Percentiles rank a stretch among this genome's conserved stretches.
phyloP scores from a whole-genome alignment of 1,140 invertebrate genomes.

The Babylonia areolata region DNA sequence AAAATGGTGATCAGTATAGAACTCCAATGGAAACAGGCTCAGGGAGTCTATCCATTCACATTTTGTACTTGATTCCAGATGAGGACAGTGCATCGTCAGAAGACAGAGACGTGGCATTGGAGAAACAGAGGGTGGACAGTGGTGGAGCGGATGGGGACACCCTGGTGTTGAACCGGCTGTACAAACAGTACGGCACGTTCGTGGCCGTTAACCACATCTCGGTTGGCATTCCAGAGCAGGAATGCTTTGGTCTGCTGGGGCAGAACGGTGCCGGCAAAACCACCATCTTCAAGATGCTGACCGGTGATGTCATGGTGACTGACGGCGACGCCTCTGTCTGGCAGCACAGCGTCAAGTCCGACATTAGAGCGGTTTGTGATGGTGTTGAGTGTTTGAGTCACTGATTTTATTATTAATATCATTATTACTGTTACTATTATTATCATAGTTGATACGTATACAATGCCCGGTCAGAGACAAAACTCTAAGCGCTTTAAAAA shows the following conservation, averaged over 20 bases:
- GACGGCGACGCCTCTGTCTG: conserved; percentile 72
- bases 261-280: conserved; percentile 93
- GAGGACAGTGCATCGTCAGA: no score
- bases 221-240: conserved; percentile 76
- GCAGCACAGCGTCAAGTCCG: conserved; percentile 63
- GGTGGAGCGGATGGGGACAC: conserved; percentile 20
- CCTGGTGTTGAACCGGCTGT: conserved; percentile 69
- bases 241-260: conserved; percentile 94
- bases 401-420: no score
- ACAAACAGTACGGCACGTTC: conserved; percentile 78
- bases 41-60: no score
- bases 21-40: no score
- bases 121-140: conserved; percentile 47
- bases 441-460: no score
- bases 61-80: no score
- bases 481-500: no score
- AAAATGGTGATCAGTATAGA: no score
- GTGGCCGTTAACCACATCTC: conserved; percentile 81
- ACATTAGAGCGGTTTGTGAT: conserved; percentile 75
- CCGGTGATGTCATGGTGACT: conserved; percentile 79
- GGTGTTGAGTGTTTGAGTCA: no score
- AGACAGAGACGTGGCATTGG: conserved; percentile 59
- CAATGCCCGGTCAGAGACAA: background rate
- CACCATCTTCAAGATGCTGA: conserved; percentile 88
- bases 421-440: background rate